Conservation (phyloP, 2,113 vertebrate genomes). For the Tetrax tetrax region DNA sequence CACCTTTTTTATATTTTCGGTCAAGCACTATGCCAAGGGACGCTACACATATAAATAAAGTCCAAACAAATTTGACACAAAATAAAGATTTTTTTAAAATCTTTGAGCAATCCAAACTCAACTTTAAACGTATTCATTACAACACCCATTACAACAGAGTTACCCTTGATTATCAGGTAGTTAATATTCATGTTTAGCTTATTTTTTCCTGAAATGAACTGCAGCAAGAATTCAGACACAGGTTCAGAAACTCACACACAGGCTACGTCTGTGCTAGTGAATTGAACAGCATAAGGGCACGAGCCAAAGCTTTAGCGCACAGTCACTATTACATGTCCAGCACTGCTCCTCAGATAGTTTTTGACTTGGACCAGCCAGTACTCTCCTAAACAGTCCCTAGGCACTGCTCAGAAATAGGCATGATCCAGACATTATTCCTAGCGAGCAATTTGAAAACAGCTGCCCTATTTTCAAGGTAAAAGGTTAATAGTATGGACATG, state of each 20-base stretch:
- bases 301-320: neutral
- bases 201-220: neutral
- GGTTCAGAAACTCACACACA: neutral
- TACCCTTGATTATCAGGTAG: neutral
- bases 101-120: neutral
- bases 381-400: neutral
- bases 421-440: neutral
- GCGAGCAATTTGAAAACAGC: neutral
- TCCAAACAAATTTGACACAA: neutral
- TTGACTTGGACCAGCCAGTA: neutral
- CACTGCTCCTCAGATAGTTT: neutral
- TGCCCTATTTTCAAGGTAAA: neutral
- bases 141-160: neutral
- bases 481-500: neutral
- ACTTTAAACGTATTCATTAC: neutral
- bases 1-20: neutral
- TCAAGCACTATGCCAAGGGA: neutral
- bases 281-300: rapidly evolving
- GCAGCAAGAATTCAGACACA: neutral
- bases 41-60: neutral
- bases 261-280: neutral
- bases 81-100: neutral
- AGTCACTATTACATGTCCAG: neutral
- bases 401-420: neutral
- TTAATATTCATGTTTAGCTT: neutral